Evolutionary conservation across 35 echinoderm and acorn worm genomes (phyloP), one percentile per base, ranked within the genome.

Genomic region (Diadema setosum): DNA sequence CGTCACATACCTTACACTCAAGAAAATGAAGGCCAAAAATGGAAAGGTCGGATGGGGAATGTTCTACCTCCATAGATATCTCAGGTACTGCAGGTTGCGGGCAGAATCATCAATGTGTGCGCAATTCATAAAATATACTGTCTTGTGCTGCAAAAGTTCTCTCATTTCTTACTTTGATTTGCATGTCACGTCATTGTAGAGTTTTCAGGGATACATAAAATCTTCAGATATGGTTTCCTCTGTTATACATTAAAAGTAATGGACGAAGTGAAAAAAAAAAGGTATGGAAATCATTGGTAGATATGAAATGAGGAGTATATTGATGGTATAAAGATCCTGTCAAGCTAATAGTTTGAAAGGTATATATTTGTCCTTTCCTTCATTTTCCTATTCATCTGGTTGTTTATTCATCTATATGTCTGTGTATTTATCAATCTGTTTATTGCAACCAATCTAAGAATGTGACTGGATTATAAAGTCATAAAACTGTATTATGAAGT

Each of bases 21-120:
- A 88, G 18, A 69, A 86, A 9, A 63, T 97, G 87, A 60, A 86
- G 35, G 84, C 82, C 31, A 81, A 55, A 24, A 74, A 86, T 25
- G 91, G 90, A 5, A 73, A 65, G 27, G 23, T 93, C 12, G 55
- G 85, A 2, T 97, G 94, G 94, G 37, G 52, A 1, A 85, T 81
- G 90, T 93, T 93, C 42, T 93, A 93, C 76, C 81, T 97, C 31
- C 94, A 97, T 80, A 83, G 94, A 11, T 97, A 93, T 57, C 83
- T 90, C 84, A 92, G 94, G 94, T 95, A 70, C 20, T 55, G 1
- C 12, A 25, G 7, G 44, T 26, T 78, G 27, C 17, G n/a, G 44
- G 3, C 9, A 5, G 5, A 8, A 16, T 0, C 4, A 3, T 6
- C 17, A 5, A 7, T 37, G n/a, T 36, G 4, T 2, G 0, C 69